These are phyloP conservation scores for Picus viridis DNA, from an alignment of 2,797 vertebrate species.

Conservation along the genomic window DNA sequence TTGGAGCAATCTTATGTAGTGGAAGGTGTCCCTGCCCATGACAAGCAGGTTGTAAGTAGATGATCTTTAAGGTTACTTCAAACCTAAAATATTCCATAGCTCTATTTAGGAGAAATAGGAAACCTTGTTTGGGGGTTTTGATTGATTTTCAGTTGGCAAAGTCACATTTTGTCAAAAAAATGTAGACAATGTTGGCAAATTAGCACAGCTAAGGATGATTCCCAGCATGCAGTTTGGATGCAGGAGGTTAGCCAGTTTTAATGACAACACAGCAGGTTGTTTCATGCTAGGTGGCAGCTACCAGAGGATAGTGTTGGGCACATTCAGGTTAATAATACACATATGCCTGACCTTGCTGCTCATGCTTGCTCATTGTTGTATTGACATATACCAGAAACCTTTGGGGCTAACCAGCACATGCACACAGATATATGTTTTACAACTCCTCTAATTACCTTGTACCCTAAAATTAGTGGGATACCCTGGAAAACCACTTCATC, in stretches of 20 bases:
- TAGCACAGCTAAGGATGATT: background rate
- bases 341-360: background rate
- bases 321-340: no score
- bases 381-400: rapidly evolving
- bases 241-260: background rate
- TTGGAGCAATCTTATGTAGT: no score
- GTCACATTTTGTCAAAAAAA: background rate
- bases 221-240: background rate
- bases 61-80: no score
- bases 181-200: background rate
- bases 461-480: background rate
- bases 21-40: no score
- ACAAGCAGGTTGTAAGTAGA: no score
- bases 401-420: no score
- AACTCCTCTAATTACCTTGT: background rate
- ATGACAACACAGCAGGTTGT: background rate
- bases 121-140: background rate
- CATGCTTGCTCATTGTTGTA: background rate
- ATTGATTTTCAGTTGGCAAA: background rate
- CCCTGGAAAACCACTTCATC: background rate
- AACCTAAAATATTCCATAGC: no score
- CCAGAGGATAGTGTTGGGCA: no score
- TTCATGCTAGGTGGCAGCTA: background rate
- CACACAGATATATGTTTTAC: background rate
- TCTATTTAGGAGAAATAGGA: background rate